Evolutionary conservation across 30 jellyfish, hydroid and myxozoan species (phyloP), one percentile per base, ranked within the genome.

Genomic region (Hydractinia echinata): DNA sequence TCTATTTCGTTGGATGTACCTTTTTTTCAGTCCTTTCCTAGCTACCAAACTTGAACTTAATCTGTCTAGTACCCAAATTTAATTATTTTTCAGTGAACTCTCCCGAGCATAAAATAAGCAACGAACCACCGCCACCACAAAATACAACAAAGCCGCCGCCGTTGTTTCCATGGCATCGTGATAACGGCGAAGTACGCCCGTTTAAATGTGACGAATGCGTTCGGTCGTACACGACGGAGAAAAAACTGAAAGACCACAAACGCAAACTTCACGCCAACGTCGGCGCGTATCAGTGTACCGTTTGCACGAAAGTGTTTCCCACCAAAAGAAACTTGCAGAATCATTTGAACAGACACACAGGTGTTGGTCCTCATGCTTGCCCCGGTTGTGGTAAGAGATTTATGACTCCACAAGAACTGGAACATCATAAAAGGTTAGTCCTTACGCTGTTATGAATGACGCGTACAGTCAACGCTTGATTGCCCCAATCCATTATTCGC

Each of bases 291-390:
- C 87, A 80, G 53, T 80, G 87, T 55, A 19, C 87, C 30, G 5
- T 19, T 48, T 80, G 87, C 16, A 39, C 87, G 54, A 80, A 80
- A 51, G 51, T 14, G 81, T 80, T 80, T 54, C 53, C 67, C 10
- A 66, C 87, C 69, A 80, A 62, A 15, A 83, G 87, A 5, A 61
- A 62, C 48, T 67, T 80, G 14, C 87, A 80, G 54, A 80, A 61
- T 30, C 87, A 80, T 51, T 20, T 80, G 87, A 80, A 80, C 69
- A 62, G 87, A 80, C 87, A 80, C 84, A 80, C 87, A 10, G 87
- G 87, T 8, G 61, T 80, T 51, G 87, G 87, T 16, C 87, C 87
- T 4, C 87, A 80, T 54, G 51, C 66, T 20, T 80, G 87, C 50
- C 84, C 84, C 48, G 87, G 87, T 52, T 80, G 87, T 50, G 39